Base-by-base conservation (phyloP, 1,140 invertebrate genomes). In the Temnothorax nylanderi region DNA sequence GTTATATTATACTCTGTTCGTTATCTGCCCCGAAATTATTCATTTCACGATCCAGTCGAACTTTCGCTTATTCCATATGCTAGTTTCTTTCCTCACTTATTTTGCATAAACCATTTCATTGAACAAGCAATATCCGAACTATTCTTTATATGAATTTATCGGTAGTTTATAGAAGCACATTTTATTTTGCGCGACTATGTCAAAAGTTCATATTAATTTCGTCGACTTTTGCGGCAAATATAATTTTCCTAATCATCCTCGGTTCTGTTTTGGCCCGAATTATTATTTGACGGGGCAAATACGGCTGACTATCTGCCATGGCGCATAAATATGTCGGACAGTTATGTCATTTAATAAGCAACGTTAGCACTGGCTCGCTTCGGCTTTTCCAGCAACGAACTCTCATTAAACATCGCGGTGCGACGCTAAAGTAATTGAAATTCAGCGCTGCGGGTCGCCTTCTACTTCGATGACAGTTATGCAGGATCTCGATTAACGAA, bases 381-480 rank as follows among this genome's bases (percentile, higher is more conserved):
- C 47, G n/a, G 47, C 75, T 78, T 72, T 74, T 58, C 80, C 26
- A 60, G 37, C 64, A 81, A 47, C 49, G 51, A 88, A 82, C 64
- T 84, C 86, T 77, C 71, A 85, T 87, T 84, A 71, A 80, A 89
- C 49, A 58, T 60, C 58, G 69, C 37, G 49, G 62, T 62, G 37
- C 21, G 51, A 69, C 58, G 47, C 60, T 64, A 81, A 88, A 85
- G 81, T 88, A 89, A 89, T 85, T 88, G 82, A 81, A 86, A 87
- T 82, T 69, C 77, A 71, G 44, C 77, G 67, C 78, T 65, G 65
- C 44, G 65, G 49, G 32, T 87, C 78, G 58, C 54, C 67, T 77
- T 85, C 65, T 86, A 58, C 65, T 60, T 86, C 65, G 85, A 82
- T 86, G 85, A 82, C 85, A 86, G 85, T 86, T 82, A 60, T n/a